Conservation (phyloP, 2,888 invertebrate genomes). For the Chamaedrilus cognettii region DNA sequence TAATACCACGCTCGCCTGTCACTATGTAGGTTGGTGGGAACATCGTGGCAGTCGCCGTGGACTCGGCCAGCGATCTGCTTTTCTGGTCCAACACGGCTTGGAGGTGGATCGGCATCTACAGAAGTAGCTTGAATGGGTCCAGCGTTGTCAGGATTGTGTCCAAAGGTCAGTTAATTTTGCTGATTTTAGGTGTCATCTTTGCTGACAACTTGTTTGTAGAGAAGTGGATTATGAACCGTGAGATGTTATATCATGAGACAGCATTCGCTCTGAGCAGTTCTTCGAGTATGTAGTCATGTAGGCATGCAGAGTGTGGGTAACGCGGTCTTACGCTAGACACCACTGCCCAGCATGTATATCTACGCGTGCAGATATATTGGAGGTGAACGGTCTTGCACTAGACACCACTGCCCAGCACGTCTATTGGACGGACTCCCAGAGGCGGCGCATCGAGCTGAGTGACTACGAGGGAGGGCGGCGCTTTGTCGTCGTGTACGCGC, state of each 20-base stretch:
- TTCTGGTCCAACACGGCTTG: constrained; percentile 23
- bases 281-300: no score
- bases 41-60: constrained; percentile 25
- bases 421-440: constrained; percentile 51
- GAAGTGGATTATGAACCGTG: no score
- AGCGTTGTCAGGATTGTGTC: constrained; percentile 10
- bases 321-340: background rate
- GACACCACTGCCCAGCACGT: constrained; percentile 51
- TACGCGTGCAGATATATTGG: constrained; percentile 25
- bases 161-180: constrained; percentile 8
- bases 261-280: no score
- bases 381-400: constrained; percentile 48
- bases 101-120: constrained; percentile 14
- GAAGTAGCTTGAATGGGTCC: constrained; percentile 10
- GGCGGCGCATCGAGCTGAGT: constrained; percentile 44
- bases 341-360: background rate
- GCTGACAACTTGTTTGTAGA: no score
- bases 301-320: background rate
- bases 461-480: constrained; percentile 48
- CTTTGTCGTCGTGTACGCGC: constrained; percentile 37
- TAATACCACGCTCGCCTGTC: no score
- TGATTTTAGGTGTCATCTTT: background rate
- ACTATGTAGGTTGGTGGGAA: constrained; percentile 26
- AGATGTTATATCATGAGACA: no score
- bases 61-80: constrained; percentile 4